Conservation (phyloP, 2,113 vertebrate genomes). For the Tachycineta bicolor region DNA sequence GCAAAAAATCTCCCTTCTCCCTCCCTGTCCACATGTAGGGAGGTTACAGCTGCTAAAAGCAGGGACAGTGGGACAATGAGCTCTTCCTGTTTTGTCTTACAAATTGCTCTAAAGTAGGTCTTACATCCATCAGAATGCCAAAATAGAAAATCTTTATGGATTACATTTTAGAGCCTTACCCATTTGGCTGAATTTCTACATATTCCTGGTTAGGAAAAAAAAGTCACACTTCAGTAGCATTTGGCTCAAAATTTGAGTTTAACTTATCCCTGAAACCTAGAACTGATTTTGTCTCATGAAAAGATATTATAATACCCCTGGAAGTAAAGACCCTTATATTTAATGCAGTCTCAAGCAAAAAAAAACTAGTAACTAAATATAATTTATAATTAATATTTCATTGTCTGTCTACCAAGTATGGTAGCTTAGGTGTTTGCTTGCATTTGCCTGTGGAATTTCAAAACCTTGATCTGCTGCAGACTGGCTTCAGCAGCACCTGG, state of each 20-base stretch:
- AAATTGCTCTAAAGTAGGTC: not conserved
- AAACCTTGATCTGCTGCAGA: not conserved
- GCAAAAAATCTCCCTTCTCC: not conserved
- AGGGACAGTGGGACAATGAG: not conserved
- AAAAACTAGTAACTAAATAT: not conserved
- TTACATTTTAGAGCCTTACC: not conserved
- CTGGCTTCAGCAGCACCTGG: not conserved
- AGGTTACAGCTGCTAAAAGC: not conserved
- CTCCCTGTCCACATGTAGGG: fast-evolving
- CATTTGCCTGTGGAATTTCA: not conserved
- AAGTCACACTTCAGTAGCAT: not conserved
- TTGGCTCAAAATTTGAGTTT: not conserved
- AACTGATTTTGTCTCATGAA: not conserved
- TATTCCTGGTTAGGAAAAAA: not conserved
- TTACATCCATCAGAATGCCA: not conserved
- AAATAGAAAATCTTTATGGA: not conserved
- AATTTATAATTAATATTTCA: not conserved
- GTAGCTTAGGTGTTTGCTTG: not conserved
- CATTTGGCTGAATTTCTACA: not conserved
- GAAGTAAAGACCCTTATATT: not conserved
- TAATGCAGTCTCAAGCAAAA: not conserved
- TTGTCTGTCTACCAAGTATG: not conserved
- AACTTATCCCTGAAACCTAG: not conserved
- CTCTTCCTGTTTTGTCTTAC: not conserved
- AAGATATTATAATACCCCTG: not conserved